phyloP scores from a whole-genome alignment of 2,888 invertebrate species.

The Eudasyphora cyanicolor region DNA sequence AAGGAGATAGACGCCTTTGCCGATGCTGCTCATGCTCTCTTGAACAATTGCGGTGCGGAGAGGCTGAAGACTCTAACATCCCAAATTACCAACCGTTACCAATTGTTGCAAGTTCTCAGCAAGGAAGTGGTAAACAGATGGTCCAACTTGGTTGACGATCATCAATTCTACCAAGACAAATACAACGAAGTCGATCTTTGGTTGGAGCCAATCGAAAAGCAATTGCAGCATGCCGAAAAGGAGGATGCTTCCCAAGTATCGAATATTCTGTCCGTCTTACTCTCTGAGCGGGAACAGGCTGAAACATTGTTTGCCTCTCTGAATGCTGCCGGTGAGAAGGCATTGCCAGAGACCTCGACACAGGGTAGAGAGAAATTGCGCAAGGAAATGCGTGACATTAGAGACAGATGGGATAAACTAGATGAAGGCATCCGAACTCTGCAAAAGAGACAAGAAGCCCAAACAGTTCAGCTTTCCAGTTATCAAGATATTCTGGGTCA shows the following conservation, averaged over 20 bases:
- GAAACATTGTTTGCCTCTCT: slow-evolving; percentile 88
- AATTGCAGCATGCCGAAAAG: slow-evolving; percentile 83
- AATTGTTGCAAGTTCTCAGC: slow-evolving; percentile 88
- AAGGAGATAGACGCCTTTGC: slow-evolving; percentile 92
- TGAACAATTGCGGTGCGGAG: slow-evolving; percentile 91
- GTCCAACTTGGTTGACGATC: slow-evolving; percentile 91
- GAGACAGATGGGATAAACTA: slow-evolving; percentile 93
- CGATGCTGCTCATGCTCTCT: slow-evolving; percentile 92
- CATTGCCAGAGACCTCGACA: slow-evolving; percentile 95
- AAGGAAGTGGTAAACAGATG: slow-evolving; percentile 93
- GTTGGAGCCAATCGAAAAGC: slow-evolving; percentile 88
- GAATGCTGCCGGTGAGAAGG: slow-evolving; percentile 90
- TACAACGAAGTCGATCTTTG: slow-evolving; percentile 88
- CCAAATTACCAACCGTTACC: slow-evolving; percentile 93
- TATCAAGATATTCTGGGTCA: slow-evolving; percentile 93
- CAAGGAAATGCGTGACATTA: slow-evolving; percentile 89
- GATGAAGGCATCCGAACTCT: slow-evolving; percentile 91
- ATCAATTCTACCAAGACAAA: slow-evolving; percentile 88
- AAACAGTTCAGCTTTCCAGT: slow-evolving; percentile 90
- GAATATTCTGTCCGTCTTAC: slow-evolving; percentile 86
- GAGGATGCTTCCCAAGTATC: slow-evolving; percentile 85
- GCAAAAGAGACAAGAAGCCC: slow-evolving; percentile 91
- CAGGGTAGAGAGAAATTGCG: slow-evolving; percentile 93
- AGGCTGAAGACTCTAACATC: slow-evolving; percentile 92
- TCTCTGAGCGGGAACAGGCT: slow-evolving; percentile 91